A percentile compares a stretch with the other conserved stretches of the same genome.
These are phyloP conservation scores for Homarus gammarus DNA, from an alignment of 2,888 invertebrate genomes.

Conservation along the genomic window DNA sequence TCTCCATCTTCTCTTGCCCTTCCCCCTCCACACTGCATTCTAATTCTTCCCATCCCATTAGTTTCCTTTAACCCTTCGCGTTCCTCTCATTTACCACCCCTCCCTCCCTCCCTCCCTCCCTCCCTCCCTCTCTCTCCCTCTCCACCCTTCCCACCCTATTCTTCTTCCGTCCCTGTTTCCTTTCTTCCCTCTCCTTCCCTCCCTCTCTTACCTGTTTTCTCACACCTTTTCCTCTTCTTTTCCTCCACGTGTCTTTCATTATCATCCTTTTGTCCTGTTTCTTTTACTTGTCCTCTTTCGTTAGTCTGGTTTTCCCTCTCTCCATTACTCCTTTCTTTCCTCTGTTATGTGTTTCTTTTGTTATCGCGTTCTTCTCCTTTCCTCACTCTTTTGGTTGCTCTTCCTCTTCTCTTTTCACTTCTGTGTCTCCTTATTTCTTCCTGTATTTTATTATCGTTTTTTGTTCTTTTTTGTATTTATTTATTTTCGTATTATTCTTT, in stretches of 20 bases:
- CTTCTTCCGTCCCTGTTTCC: constrained; percentile 1
- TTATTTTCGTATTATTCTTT: too few species aligned
- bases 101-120: too few species aligned
- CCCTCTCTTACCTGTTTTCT: background rate
- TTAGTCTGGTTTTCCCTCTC: background rate
- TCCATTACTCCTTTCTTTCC: background rate
- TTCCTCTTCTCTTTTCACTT: background rate
- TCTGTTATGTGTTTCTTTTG: background rate
- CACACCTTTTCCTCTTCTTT: too few species aligned
- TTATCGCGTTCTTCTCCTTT: background rate
- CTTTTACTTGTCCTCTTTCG: background rate
- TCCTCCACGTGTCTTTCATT: too few species aligned
- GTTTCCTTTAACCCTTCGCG: too few species aligned
- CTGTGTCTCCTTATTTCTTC: background rate
- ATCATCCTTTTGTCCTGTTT: background rate
- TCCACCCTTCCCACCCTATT: too few species aligned
- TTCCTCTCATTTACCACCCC: too few species aligned
- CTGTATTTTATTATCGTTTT: background rate
- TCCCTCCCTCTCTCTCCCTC: too few species aligned
- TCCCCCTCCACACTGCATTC: too few species aligned
- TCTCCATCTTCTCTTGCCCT: background rate
- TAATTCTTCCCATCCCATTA: too few species aligned
- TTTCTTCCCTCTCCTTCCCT: constrained; percentile 13
- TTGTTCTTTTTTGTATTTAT: too few species aligned
- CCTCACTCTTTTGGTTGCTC: background rate